phyloP scores from a whole-genome alignment of 2,113 vertebrate genomes.

The Lycaon pictus region DNA sequence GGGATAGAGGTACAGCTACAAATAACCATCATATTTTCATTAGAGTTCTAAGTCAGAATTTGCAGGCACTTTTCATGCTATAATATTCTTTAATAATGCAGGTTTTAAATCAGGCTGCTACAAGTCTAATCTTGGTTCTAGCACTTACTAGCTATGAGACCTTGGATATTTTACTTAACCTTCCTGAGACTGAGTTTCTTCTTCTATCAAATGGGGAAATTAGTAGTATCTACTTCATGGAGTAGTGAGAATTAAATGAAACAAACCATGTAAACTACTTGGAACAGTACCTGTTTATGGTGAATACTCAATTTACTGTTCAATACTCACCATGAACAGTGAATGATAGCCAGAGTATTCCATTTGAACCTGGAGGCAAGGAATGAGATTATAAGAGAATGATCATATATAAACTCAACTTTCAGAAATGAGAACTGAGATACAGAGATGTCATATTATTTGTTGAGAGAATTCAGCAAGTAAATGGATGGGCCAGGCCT shows the following conservation, averaged over 20 bases:
- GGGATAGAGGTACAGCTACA: not conserved
- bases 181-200: not conserved
- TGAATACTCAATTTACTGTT: not conserved
- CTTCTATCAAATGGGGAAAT: not conserved
- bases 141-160: not conserved
- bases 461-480: not conserved
- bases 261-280: not conserved
- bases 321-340: not conserved
- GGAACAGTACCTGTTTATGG: not conserved
- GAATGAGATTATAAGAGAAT: not conserved
- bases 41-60: not conserved
- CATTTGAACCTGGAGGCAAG: not conserved
- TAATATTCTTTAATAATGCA: not conserved
- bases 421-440: constrained; percentile 29
- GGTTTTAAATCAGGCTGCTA: not conserved
- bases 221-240: not conserved
- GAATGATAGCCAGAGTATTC: not conserved
- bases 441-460: not conserved
- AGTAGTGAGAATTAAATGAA: constrained; percentile 34
- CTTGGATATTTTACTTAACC: not conserved
- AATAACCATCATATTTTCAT: not conserved
- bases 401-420: not conserved
- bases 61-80: not conserved
- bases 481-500: not conserved
- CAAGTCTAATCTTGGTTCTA: not conserved